Conservation (phyloP, 2,113 vertebrate genomes). For the Hemiprocne comata region DNA sequence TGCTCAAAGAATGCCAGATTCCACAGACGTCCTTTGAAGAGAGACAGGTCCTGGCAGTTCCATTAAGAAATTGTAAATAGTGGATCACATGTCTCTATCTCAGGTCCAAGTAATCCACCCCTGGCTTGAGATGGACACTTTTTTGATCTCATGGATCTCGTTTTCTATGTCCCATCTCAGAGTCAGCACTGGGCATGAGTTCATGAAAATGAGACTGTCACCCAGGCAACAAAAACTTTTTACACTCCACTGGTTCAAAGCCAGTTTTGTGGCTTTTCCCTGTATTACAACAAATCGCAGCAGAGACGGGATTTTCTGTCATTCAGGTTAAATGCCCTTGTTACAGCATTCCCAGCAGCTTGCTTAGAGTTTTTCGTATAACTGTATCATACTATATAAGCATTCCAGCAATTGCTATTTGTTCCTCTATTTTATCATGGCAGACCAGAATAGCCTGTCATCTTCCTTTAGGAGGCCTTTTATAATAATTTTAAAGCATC, state of each 20-base stretch:
- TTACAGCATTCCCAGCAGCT: neutral
- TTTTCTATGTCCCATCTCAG: neutral
- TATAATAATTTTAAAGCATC: neutral
- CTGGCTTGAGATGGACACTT: neutral
- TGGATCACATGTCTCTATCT: neutral
- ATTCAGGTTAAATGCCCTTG: neutral
- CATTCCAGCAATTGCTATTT: neutral
- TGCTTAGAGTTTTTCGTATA: neutral
- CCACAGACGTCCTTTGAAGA: neutral
- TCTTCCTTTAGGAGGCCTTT: slow-evolving; percentile 26
- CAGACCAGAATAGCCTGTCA: neutral
- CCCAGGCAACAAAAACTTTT: neutral
- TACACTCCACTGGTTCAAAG: neutral
- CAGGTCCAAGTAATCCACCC: neutral
- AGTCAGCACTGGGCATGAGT: neutral
- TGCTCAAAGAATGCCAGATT: neutral
- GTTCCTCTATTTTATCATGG: neutral
- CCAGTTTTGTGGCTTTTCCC: neutral
- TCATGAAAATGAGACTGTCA: neutral
- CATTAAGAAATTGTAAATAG: neutral
- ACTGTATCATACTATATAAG: neutral
- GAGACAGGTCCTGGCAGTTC: neutral
- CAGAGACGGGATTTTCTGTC: neutral
- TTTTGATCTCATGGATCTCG: neutral
- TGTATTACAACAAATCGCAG: neutral